These are phyloP conservation scores for Isichthys henryi DNA, from an alignment of 2,113 vertebrate genomes.

Conservation along the genomic window DNA sequence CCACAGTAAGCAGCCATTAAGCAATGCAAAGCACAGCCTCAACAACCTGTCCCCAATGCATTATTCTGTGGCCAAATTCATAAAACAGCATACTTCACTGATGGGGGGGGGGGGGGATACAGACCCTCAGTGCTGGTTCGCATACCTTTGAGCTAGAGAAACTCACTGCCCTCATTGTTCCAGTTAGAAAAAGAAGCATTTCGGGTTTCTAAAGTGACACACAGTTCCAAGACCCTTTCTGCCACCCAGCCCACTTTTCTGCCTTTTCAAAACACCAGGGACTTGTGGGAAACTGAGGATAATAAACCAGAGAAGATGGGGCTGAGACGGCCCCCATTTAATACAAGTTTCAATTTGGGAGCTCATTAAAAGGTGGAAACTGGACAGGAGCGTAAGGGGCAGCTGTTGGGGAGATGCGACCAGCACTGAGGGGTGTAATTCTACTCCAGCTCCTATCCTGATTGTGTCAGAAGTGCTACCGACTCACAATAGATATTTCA, in stretches of 20 bases:
- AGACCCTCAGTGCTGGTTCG: neutral
- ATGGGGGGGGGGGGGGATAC: neutral
- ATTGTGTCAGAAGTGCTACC: neutral
- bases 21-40: neutral
- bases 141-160: neutral
- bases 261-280: neutral
- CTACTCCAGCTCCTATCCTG: neutral
- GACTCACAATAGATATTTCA: neutral
- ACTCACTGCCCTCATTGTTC: neutral
- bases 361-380: neutral
- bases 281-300: neutral
- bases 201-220: neutral
- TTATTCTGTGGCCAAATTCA: neutral
- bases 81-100: neutral
- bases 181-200: neutral
- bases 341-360: neutral
- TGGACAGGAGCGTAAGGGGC: neutral
- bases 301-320: neutral
- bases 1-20: neutral
- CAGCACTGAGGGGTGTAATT: neutral
- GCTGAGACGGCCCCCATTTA: neutral
- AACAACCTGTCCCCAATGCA: neutral
- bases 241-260: neutral
- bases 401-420: neutral
- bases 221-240: neutral